Evolutionary conservation across 2,888 invertebrate genomes (phyloP), one percentile per base, ranked within the genome.

Genomic region (Pristionchus fissidentatus): DNA sequence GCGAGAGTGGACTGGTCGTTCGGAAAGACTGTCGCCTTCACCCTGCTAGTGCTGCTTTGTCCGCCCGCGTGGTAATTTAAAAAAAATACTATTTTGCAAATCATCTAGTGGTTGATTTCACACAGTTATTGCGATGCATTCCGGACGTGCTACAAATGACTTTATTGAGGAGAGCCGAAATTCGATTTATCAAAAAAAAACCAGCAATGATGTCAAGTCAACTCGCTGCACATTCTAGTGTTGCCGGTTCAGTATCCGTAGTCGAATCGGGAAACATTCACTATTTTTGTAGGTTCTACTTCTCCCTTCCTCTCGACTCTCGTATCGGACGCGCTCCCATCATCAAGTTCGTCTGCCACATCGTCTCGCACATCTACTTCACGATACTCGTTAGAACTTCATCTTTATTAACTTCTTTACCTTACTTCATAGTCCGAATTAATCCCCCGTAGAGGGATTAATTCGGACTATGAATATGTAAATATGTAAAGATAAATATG

Each of bases 331-430:
- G 97, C 94, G 97, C 98, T 92, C 99, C 99, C 84, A 98, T 99
- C 92, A 97, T 99, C 92, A 99, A 99, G 94, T 99, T 99, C 94
- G 98, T 98, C 96, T 97, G 98, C 70, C 98, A 99, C 94, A 95
- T 99, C 91, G 98, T 98, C 38, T 98, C 98, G 10, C 99, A 99
- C 94, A 95, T 99, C 91, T 98, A 98, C 94, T 95, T 99, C 89
- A 97, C 98, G 95, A 94, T 96, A 87, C 95, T 98, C 91, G 70
- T 83, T 41, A 62, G 35, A 57, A n/a, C 49, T 13, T 52, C 10
- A 19, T 78, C 5, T 1, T 55, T 55, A 7, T 43, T 10, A 22
- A 77, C 15, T 43, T 77, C 29, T 49, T 26, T 60, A n/a, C n/a
- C n/a, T n/a, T n/a, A n/a, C n/a, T n/a, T n/a, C 10, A 10, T 19